Percentiles rank a stretch among this genome's conserved stretches.
phyloP scores from a whole-genome alignment of 2,888 invertebrate species.

The Habrosyne pyritoides region DNA sequence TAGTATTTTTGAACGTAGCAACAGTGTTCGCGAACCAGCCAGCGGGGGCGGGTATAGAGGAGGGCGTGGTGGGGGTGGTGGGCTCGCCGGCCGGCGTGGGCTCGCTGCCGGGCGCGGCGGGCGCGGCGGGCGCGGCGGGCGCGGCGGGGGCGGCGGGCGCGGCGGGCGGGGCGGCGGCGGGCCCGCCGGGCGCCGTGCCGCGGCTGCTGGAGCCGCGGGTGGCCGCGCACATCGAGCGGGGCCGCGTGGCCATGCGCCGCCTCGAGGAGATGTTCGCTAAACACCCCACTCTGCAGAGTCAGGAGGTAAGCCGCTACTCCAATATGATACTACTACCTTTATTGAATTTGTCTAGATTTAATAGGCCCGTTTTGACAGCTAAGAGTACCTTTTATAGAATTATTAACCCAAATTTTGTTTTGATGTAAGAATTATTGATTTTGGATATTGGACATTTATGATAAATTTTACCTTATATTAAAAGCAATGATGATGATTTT shows the following conservation, averaged over 20 bases:
- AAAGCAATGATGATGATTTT: too few species aligned
- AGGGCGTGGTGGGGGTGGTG: background rate
- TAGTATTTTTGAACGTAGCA: slow-evolving; percentile 1
- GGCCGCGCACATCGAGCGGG: slow-evolving; percentile 90
- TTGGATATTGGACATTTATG: too few species aligned
- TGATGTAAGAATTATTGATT: too few species aligned
- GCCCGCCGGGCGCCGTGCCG: slow-evolving; percentile 46
- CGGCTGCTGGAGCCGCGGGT: slow-evolving; percentile 84
- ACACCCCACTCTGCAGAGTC: slow-evolving; percentile 89
- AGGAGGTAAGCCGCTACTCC: slow-evolving; percentile 74
- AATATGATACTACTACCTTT: slow-evolving; percentile 8
- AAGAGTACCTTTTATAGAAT: too few species aligned
- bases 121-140: slow-evolving; percentile 7
- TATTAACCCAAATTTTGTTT: too few species aligned
- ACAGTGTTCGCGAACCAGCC: slow-evolving; percentile 19
- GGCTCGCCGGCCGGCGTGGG: background rate
- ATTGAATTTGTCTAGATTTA: too few species aligned
- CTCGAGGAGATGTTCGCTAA: slow-evolving; percentile 92
- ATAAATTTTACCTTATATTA: too few species aligned
- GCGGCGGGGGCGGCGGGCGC: slow-evolving; percentile 11
- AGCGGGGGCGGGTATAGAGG: slow-evolving; percentile 1
- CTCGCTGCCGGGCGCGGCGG: background rate
- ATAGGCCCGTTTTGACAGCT: too few species aligned
- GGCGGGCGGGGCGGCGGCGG: slow-evolving; percentile 6
- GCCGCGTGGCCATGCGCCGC: slow-evolving; percentile 88